Evolutionary conservation across 2,888 invertebrate species (phyloP).

Genomic region (Alsophila aescularia): DNA sequence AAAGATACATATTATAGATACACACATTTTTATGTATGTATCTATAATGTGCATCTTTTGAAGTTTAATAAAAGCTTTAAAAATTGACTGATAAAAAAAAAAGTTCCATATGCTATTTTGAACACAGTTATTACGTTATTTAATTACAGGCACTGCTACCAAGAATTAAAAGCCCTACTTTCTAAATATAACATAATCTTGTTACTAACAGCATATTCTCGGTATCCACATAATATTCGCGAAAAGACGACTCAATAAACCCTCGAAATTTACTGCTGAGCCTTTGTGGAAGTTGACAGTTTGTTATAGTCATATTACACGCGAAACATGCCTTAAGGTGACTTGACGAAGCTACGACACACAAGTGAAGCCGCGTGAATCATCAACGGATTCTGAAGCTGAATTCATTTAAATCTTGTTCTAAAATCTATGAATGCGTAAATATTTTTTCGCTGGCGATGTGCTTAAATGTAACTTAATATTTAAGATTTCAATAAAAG

Average conservation of each 20-base stretch:
- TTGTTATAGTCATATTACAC: slow-evolving; percentile 65
- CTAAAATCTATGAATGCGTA: too few relatives aligned
- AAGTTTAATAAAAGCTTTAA: too few relatives aligned
- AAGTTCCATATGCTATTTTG: not conserved
- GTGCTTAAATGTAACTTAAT: too few relatives aligned
- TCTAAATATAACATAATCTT: slow-evolving; percentile 32
- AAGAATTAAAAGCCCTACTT: not conserved
- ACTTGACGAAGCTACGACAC: slow-evolving; percentile 42
- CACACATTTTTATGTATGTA: too few relatives aligned
- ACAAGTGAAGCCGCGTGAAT: slow-evolving; percentile 30
- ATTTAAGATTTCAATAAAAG: too few relatives aligned
- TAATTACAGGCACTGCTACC: not conserved
- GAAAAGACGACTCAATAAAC: slow-evolving; percentile 59
- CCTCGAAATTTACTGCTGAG: slow-evolving; percentile 54
- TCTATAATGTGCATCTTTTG: too few relatives aligned
- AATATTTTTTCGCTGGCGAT: too few relatives aligned
- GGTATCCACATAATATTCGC: slow-evolving; percentile 45
- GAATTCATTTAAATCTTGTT: too few relatives aligned
- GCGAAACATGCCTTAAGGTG: slow-evolving; percentile 63
- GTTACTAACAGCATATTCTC: slow-evolving; percentile 42
- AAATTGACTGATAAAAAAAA: too few relatives aligned
- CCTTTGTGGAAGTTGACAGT: slow-evolving; percentile 54
- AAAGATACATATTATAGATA: too few relatives aligned
- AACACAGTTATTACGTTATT: not conserved
- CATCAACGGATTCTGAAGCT: not conserved